Conservation (phyloP, 1,140 invertebrate genomes). For the Andrena cerasifolii region DNA sequence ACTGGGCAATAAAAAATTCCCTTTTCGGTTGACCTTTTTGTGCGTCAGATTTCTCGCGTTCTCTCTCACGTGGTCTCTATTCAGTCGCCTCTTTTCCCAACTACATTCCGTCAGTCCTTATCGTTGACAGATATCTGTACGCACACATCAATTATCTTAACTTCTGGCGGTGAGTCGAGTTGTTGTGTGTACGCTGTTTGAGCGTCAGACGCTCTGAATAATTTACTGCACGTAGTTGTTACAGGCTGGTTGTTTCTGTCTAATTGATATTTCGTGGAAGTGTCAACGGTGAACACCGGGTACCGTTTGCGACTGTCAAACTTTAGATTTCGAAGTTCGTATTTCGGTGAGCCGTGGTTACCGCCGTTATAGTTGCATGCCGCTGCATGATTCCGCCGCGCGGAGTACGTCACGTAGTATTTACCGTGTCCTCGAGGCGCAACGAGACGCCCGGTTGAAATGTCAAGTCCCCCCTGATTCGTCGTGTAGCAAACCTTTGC, state of each 20-base stretch:
- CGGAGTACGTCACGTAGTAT: not conserved
- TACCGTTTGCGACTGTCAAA: not conserved
- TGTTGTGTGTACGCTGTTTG: not conserved
- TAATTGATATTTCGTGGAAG: not conserved
- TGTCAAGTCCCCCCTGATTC: constrained; percentile 3
- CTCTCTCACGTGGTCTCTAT: no score
- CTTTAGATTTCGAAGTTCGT: not conserved
- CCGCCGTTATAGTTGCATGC: not conserved
- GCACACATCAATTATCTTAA: no score
- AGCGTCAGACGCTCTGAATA: not conserved
- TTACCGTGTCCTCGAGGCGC: not conserved
- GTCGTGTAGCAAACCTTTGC: constrained; percentile 3
- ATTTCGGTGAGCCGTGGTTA: constrained; percentile 23
- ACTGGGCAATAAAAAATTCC: no score
- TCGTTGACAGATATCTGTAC: no score
- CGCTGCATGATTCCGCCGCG: not conserved
- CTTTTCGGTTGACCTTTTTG: no score
- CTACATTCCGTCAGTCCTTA: no score
- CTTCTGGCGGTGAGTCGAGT: no score
- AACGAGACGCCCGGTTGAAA: constrained; percentile 6
- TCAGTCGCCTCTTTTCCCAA: no score
- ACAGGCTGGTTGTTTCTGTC: not conserved
- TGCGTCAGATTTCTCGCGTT: no score
- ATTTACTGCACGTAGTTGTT: not conserved
- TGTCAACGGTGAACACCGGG: constrained; percentile 25